Base-by-base conservation (phyloP, 1,140 invertebrate genomes). In the Nasonia vitripennis region DNA sequence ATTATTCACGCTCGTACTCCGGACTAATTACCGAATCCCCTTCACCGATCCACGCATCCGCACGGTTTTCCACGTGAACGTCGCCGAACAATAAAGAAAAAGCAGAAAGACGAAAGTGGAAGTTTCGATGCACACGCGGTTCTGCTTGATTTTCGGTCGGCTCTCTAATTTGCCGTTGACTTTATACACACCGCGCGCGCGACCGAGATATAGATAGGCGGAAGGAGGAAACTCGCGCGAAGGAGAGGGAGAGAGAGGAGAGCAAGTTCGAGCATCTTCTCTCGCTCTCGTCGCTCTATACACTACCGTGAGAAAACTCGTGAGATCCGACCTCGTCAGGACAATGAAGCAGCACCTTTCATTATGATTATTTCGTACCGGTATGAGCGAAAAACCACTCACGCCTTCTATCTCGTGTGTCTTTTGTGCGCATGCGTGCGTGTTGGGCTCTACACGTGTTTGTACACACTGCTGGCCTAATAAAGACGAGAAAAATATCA, bases 301-400 rank as follows among this genome's bases (percentile, higher is more conserved):
- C 87, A 87, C 89, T 87, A 87, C 87, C 89, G 91, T 91, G 91
- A 90, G 91, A 92, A 92, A 89, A 85, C 85, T 89, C 91, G 89
- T 91, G 91, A 87, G 91, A 92, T 85, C 79, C 87, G 86, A 77
- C 87, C 82, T 87, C 86, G 75, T 83, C 77, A 7, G 88, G 91
- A 92, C 91, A 92, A 92, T 92, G 88, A 81, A 41, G 41, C 74
- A 87, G 78, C 87, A 88, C 88, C 90, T 92, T 92, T 92, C 92
- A 92, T 93, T 92, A 92, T 90, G 90, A 92, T 91, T 90, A 91
- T 91, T 89, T 88, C 74, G 82, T 83, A 82, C 23, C 83, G 68
- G 68, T 71, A 37, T 37, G 71, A 90, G 87, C 84, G 78, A 80
- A 80, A 79, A 74, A 73, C 78, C 45, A 84, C 67, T 83, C 74